Base-by-base conservation (phyloP, 2,888 invertebrate genomes). In the Abscondita cerata region DNA sequence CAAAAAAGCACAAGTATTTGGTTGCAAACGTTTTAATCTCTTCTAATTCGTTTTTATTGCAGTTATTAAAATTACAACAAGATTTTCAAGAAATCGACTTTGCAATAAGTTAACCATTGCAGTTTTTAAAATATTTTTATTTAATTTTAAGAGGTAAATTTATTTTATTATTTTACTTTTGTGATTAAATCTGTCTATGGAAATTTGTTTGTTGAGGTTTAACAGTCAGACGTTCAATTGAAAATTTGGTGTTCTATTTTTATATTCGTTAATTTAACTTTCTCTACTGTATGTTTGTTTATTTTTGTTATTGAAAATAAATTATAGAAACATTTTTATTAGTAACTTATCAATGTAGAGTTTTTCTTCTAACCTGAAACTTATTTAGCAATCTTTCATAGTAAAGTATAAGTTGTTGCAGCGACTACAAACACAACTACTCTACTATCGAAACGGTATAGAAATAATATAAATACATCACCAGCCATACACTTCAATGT, bases 1-100 rank as follows among this genome's bases (percentile, higher is more conserved):
- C 33, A 75, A 73, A 62, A 73, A 72, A 44, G 60, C 68, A 33
- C 71, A 75, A 68, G 74, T 73, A 62, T 16, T n/a, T n/a, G n/a
- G n/a, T n/a, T n/a, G n/a, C n/a, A n/a, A 25, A 13, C 3, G 8
- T 16, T 15, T 47, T 33, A 33, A 9, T 9, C 6, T 33, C 33
- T 33, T 33, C n/a, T n/a, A n/a, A n/a, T n/a, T n/a, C n/a, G 12
- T 52, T 55, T 52, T 44, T 57, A 36, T 70, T 68, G 3, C 61
- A 71, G 68, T 60, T 70, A 44, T 62, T 61, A 50, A 70, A 70
- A 56, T 51, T 71, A 8, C 63, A 71, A 56, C 59, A 59, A 47
- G 70, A 70, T 59, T 70, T 71, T 61, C 48, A 60, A 33, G 70
- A 71, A 55, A 71, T 71, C 44, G 59, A 64, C 47, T 63, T 69